Evolutionary conservation across 2,797 vertebrate genomes (phyloP), one percentile per base, ranked within the genome.

Genomic region (Tiaroga cobitis): DNA sequence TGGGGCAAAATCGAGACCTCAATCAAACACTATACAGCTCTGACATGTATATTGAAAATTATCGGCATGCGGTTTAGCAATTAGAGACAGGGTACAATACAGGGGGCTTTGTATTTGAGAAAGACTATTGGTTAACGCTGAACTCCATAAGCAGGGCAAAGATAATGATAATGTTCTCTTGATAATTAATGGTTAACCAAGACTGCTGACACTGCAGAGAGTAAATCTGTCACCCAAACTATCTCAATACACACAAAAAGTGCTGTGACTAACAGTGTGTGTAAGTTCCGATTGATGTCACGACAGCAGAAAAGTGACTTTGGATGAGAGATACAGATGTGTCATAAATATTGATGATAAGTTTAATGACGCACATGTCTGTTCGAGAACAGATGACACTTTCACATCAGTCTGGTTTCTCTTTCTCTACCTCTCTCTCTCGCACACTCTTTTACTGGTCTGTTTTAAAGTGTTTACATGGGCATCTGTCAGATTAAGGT

Each of bases 181-280:
- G 32, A 80, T 87, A 89, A 88, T 85, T 61, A 86, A 87, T 37
- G 85, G 80, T 63, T 83, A 72, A 69, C 41, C 67, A 34, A 82
- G 67, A 80, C 82, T 83, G 87, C 87, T 85, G 81, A 87, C 78
- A 78, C 54, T 51, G 73, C 80, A 75, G 26, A 32, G 46, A 82
- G 85, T 89, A 88, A 89, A 89, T 89, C 80, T 86, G 78, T 89
- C 88, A 88, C 29, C 70, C 51, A 81, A 29, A 24, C 8, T 56
- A 39, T 32, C 43, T 59, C 59, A 86, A 70, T 39, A 80, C 46
- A 87, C 83, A 83, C 61, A 72, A 37, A 29, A 18, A n/a, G 15
- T 5, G 19, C 34, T 72, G 26, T 88, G 87, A 88, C 80, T 88
- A 87, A 86, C 61, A 83, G 86, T 74, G 65, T 83, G 76, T 54